Evolutionary conservation across 2,113 vertebrate genomes (phyloP).

Genomic region (Semnopithecus entellus): DNA sequence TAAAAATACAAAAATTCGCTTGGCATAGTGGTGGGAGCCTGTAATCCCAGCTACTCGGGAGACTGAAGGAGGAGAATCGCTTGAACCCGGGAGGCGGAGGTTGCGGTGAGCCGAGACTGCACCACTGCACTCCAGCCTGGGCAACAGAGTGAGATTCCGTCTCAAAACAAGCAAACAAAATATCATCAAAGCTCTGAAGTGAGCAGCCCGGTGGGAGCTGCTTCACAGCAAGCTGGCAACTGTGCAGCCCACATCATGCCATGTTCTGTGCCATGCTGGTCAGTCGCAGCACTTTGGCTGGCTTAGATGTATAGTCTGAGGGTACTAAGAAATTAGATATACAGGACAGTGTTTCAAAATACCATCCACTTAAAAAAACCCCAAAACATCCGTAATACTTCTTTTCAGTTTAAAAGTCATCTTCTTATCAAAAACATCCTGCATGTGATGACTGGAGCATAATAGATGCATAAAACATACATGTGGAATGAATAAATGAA

Average conservation of each 20-base stretch:
- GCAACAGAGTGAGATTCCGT: too few species aligned
- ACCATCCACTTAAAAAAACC: neutral
- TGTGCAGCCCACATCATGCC: fast-evolving
- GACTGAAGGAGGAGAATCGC: too few species aligned
- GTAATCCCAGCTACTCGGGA: too few species aligned
- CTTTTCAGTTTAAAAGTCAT: neutral
- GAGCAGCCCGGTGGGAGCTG: neutral
- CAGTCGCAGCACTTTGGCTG: neutral
- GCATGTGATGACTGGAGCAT: too few species aligned
- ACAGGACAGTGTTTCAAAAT: neutral
- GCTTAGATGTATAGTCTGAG: neutral
- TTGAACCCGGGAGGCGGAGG: too few species aligned
- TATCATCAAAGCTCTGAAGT: neutral
- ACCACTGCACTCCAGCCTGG: too few species aligned
- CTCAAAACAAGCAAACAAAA: too few species aligned
- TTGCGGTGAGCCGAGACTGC: too few species aligned
- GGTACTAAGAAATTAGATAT: neutral
- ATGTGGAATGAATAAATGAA: neutral
- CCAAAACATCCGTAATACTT: neutral
- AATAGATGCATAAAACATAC: fast-evolving
- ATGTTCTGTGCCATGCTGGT: fast-evolving
- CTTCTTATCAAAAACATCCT: neutral
- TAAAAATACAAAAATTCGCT: too few species aligned
- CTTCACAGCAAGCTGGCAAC: neutral
- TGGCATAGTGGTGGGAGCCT: too few species aligned